These are phyloP conservation scores for Agrilus mali DNA, from an alignment of 2,888 invertebrate species.

Conservation along the genomic window DNA sequence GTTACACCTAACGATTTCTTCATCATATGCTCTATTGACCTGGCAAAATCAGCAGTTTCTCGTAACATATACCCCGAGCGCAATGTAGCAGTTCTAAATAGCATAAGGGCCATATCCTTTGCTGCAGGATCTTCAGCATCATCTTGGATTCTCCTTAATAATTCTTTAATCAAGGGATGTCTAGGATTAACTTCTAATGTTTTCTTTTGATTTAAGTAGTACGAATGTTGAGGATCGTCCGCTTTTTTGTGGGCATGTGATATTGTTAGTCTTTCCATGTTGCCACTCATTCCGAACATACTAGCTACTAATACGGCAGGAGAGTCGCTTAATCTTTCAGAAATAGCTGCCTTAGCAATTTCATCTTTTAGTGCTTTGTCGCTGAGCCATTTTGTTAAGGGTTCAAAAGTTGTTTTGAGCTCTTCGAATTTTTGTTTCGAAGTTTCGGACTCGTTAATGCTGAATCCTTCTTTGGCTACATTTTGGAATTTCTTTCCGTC, in stretches of 20 bases:
- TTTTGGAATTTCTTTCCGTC: slow-evolving; percentile 99
- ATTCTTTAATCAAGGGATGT: slow-evolving; percentile 89
- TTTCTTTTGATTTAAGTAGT: slow-evolving; percentile 90
- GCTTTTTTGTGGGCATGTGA: slow-evolving; percentile 95
- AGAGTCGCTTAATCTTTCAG: slow-evolving; percentile 79
- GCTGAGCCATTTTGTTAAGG: slow-evolving; percentile 78
- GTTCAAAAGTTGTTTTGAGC: slow-evolving; percentile 69
- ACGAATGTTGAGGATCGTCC: slow-evolving; percentile 80
- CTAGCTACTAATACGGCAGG: slow-evolving; percentile 95
- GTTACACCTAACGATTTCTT: slow-evolving; percentile 64
- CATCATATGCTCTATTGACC: slow-evolving; percentile 84
- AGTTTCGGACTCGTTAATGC: slow-evolving; percentile 59
- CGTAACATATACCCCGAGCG: slow-evolving; percentile 87
- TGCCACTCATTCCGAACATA: slow-evolving; percentile 97
- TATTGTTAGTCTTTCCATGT: slow-evolving; percentile 93
- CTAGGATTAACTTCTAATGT: slow-evolving; percentile 94
- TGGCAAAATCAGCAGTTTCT: slow-evolving; percentile 80
- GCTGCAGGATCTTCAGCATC: slow-evolving; percentile 68
- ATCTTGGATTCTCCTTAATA: slow-evolving; percentile 68
- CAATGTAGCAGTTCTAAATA: slow-evolving; percentile 86
- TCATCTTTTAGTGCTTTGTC: slow-evolving; percentile 68
- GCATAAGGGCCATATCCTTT: slow-evolving; percentile 72
- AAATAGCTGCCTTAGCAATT: slow-evolving; percentile 69
- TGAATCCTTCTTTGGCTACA: slow-evolving; percentile 96
- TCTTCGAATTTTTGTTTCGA: slow-evolving; percentile 66